Evolutionary conservation across 2,113 vertebrate species (phyloP).

Genomic region (Gavia stellata): DNA sequence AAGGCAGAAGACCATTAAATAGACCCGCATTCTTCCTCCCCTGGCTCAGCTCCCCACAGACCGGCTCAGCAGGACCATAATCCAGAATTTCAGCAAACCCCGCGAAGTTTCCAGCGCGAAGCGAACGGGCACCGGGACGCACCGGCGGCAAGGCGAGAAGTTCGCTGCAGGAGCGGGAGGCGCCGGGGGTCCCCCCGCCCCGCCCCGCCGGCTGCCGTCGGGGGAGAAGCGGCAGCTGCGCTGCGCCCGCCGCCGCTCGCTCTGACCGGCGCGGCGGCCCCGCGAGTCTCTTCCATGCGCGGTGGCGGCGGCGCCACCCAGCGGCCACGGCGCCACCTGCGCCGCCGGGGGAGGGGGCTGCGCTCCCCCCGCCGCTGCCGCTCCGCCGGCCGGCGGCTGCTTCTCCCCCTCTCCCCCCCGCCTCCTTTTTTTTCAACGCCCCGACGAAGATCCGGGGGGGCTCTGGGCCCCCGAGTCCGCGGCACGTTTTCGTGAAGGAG

Average conservation of each 20-base stretch:
- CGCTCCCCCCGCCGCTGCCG: not conserved
- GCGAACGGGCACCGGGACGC: not conserved
- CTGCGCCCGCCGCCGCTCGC: not conserved
- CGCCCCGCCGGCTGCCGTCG: not conserved
- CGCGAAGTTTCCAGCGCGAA: not conserved
- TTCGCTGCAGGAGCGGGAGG: not conserved
- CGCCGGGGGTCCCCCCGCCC: not conserved
- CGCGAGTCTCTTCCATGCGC: not conserved
- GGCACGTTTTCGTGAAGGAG: not conserved
- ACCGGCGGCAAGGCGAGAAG: not conserved
- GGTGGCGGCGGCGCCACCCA: not conserved
- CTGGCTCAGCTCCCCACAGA: conserved; percentile 41
- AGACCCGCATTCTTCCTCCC: conserved; percentile 63
- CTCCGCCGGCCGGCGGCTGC: not conserved
- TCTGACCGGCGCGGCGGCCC: not conserved
- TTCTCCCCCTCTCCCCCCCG: not conserved
- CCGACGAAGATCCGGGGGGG: not conserved
- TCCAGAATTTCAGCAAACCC: conserved; percentile 9
- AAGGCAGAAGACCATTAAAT: conserved; percentile 56
- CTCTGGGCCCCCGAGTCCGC: not conserved
- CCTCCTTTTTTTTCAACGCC: not conserved
- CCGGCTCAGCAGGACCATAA: conserved; percentile 47
- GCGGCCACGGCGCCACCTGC: not conserved
- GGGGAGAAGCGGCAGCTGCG: not conserved
- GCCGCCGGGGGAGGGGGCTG: not conserved